phyloP scores from a whole-genome alignment of 2,113 vertebrate genomes.

The Python bivittatus region DNA sequence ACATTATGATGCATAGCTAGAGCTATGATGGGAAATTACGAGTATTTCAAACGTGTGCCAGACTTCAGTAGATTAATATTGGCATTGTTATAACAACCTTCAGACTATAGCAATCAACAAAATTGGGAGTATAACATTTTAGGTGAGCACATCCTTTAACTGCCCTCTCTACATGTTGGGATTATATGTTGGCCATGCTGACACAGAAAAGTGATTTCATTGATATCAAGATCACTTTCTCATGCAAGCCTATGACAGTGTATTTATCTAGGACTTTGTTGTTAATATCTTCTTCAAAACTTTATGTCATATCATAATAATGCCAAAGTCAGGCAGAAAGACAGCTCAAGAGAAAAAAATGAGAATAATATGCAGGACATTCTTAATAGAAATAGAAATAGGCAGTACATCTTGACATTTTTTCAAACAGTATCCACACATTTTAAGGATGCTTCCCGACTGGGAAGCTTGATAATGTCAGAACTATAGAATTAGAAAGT shows the following conservation, averaged over 20 bases:
- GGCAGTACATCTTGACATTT: conserved; percentile 48
- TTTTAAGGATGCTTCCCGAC: conserved; percentile 32
- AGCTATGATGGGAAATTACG: background rate
- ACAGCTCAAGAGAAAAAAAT: conserved; percentile 47
- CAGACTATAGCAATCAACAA: background rate
- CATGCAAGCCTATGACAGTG: background rate
- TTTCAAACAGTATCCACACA: conserved; percentile 65
- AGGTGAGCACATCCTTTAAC: background rate
- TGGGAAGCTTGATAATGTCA: background rate
- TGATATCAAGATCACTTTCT: background rate
- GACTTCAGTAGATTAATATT: background rate
- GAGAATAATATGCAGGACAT: background rate
- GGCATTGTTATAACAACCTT: background rate
- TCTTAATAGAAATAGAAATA: conserved; percentile 51
- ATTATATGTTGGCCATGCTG: background rate
- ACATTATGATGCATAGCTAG: background rate
- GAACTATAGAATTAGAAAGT: background rate
- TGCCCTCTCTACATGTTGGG: background rate
- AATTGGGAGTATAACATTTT: background rate
- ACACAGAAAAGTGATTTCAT: background rate
- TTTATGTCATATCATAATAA: background rate
- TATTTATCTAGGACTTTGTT: background rate
- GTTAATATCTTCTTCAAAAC: conserved; percentile 21
- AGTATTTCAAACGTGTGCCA: background rate
- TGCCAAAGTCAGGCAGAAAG: background rate